Evolutionary conservation across 2,113 vertebrate genomes (phyloP), one percentile per base, ranked within the genome.

Genomic region (Dipodomys spectabilis): DNA sequence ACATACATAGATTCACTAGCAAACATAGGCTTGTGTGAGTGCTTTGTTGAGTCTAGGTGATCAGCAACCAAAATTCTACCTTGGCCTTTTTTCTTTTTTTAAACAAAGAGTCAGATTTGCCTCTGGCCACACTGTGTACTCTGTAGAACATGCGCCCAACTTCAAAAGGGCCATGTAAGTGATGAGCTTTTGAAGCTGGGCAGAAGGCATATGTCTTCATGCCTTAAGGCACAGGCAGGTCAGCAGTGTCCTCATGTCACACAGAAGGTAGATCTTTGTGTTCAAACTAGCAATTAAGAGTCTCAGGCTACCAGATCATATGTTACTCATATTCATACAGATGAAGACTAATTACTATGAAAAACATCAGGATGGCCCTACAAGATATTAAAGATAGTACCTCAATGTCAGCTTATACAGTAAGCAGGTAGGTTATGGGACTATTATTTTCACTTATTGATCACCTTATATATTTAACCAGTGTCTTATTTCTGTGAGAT

Each of bases 31-130:
- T 73, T 80, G 27, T 20, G 27, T 30, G 35, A 62, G 60, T 62
- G 62, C 44, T 88, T 96, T 87, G 27, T 53, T 94, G 87, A 81
- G 60, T 69, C 91, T 94, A 57, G 44, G 25, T 88, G 89, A 95
- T 90, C 93, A 94, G 64, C 78, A 94, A 69, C 91, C 82, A 88
- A 68, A 86, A 95, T 83, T 81, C 32, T 90, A 83, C 45, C 74
- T 82, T 86, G 80, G 83, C 72, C 73, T 93, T 93, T 93, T 80
- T 65, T 84, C 78, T 94, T 69, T 72, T 92, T 88, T 88, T 88
- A 96, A 96, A 95, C 90, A 96, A 96, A 96, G 94, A 96, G 68
- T 30, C 75, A 94, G 90, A 94, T 92, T 95, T 94, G 97, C 96
- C 96, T 95, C 96, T 95, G 96, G 95, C 96, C 92, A 93, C 82